Evolutionary conservation across 2,888 invertebrate species (phyloP).

Genomic region (Chloromyia formosa): DNA sequence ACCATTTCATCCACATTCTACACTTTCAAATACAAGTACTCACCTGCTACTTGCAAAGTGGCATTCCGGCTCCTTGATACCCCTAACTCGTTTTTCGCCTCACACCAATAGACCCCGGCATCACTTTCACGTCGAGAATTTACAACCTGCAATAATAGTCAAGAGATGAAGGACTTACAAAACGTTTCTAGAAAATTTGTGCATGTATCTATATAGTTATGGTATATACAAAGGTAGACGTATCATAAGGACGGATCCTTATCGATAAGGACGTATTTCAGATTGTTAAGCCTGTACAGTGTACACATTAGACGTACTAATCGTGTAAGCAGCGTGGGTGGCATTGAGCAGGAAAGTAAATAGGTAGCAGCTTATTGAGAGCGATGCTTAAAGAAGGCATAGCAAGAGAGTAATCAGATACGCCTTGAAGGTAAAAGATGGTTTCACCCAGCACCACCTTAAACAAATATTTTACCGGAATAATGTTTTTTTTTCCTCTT

Average conservation of each 20-base stretch:
- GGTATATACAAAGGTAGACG: neutral
- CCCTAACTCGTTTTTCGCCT: slow-evolving; percentile 84
- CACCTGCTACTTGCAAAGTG: slow-evolving; percentile 85
- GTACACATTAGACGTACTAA: no score
- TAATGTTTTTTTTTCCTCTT: slow-evolving; percentile 17
- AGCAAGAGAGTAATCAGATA: neutral
- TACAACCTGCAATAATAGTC: slow-evolving; percentile 67
- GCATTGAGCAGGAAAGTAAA: no score
- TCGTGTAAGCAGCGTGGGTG: no score
- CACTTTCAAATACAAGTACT: neutral
- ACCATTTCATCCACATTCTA: neutral
- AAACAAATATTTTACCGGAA: slow-evolving; percentile 33
- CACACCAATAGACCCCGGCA: slow-evolving; percentile 89
- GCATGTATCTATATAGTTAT: slow-evolving; percentile 6
- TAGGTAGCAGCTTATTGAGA: no score
- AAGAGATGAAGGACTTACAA: slow-evolving; percentile 49
- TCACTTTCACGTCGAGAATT: slow-evolving; percentile 85
- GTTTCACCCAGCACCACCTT: neutral
- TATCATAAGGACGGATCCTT: slow-evolving; percentile 5
- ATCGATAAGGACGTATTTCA: slow-evolving; percentile 29
- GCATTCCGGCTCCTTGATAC: slow-evolving; percentile 85
- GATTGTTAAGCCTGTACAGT: slow-evolving; percentile 28
- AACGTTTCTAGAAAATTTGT: slow-evolving; percentile 39
- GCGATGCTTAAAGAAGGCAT: no score
- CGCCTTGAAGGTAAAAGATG: neutral